phyloP scores from a whole-genome alignment of 92 coral and sea anemone genomes.

The Anthopleura xanthogrammica region DNA sequence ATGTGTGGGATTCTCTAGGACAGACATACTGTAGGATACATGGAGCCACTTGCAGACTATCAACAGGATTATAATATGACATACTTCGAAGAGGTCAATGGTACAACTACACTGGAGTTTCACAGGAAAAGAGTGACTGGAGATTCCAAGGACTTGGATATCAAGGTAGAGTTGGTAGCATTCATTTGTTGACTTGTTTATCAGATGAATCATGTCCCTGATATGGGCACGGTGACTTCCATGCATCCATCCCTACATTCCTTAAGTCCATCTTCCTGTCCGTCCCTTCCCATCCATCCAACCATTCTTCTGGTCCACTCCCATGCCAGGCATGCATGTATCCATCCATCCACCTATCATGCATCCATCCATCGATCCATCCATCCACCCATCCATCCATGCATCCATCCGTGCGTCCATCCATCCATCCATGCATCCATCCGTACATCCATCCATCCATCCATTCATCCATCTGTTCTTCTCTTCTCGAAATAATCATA shows the following conservation, averaged over 20 bases:
- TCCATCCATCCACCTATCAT: background rate
- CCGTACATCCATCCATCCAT: background rate
- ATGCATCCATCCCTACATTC: too few species aligned
- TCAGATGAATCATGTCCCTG: too few species aligned
- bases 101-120: constrained; percentile 40
- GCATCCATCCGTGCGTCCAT: too few species aligned
- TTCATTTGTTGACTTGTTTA: too few species aligned
- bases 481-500: background rate
- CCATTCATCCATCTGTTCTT: background rate
- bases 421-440: too few species aligned
- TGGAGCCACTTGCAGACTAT: constrained; percentile 34
- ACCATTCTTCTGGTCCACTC: too few species aligned
- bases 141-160: constrained; percentile 29
- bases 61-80: constrained; percentile 39
- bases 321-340: too few species aligned
- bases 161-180: constrained; percentile 11
- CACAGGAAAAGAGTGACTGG: constrained; percentile 46
- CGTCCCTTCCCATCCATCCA: background rate
- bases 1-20: background rate
- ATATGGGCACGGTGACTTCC: background rate
- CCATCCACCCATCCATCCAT: too few species aligned
- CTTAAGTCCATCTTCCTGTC: too few species aligned
- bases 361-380: background rate
- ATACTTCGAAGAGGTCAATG: constrained; percentile 31
- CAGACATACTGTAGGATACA: constrained; percentile 32